Evolutionary conservation across 2,888 invertebrate species (phyloP).

Genomic region (Cephonodes hylas): DNA sequence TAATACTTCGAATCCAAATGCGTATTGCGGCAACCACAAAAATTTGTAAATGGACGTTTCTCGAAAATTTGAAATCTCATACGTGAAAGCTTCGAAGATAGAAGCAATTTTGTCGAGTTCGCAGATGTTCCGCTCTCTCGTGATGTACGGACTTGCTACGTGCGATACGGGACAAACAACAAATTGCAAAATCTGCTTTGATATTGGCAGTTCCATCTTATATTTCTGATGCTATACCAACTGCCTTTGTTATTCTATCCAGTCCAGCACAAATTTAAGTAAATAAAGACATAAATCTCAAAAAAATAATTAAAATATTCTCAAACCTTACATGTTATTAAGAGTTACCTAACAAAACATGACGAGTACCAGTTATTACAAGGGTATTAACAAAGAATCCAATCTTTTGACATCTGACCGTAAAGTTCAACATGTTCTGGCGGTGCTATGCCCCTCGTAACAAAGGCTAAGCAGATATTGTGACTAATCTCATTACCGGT

Average conservation of each 20-base stretch:
- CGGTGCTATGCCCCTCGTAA: constrained; percentile 24
- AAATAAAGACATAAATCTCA: neutral
- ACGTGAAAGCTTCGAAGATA: neutral
- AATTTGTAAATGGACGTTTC: neutral
- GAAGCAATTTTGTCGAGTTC: neutral
- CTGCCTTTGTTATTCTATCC: neutral
- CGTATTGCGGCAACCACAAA: neutral
- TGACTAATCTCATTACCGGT: constrained; percentile 34
- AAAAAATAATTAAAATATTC: neutral
- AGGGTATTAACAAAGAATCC: neutral
- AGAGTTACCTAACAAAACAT: too few relatives aligned
- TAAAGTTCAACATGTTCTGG: constrained; percentile 4
- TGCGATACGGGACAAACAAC: neutral
- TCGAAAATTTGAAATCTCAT: neutral
- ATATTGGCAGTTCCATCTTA: neutral
- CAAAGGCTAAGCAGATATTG: constrained; percentile 24
- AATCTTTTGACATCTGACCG: constrained; percentile 5
- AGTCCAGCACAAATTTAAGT: neutral
- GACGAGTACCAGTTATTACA: neutral
- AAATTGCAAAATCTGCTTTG: neutral
- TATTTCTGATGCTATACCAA: neutral
- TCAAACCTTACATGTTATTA: too few relatives aligned
- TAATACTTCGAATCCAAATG: neutral
- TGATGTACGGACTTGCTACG: neutral
- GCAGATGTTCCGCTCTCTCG: neutral